Evolutionary conservation across 2,888 invertebrate genomes (phyloP), one percentile per base, ranked within the genome.

Genomic region (Neoascia interrupta): DNA sequence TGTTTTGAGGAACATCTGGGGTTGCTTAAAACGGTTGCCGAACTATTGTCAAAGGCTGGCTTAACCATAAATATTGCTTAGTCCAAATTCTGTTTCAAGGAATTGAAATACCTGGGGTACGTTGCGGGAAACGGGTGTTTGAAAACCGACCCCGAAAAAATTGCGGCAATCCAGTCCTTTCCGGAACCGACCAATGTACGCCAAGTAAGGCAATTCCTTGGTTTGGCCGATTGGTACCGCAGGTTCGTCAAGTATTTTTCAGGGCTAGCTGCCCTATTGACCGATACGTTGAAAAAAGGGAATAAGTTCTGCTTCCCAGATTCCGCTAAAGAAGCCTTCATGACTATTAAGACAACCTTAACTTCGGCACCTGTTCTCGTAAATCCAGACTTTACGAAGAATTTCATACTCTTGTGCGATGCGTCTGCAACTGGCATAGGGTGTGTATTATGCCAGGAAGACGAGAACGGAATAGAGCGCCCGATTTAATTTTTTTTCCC

Each of bases 181-280:
- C 41, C 21, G 3, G 15, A 19, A 19, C 41, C n/a, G n/a, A n/a
- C n/a, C n/a, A n/a, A n/a, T n/a, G n/a, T n/a, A n/a, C n/a, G n/a
- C 21, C 45, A 45, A 8, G 15, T 45, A 1, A 21, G 45, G 1
- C 26, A 26, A 5, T 45, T 45, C 5, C 13, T 45, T 0, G 45
- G 45, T 6, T 5, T 26, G 15, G 45, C 45, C 11, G 45, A 26
- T 2, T 45, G 23, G 26, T 45, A 26, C 8, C 21, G 45, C 5
- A 45, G 45, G 11, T 45, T 45, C 10, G 23, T n/a, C n/a, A n/a
- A n/a, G n/a, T n/a, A n/a, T 45, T 45, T 45, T 8, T 45, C 45
- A 4, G 10, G 23, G 4, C 13, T 45, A 11, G n/a, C 23, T 1
- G 2, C 13, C 13, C 23, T 2, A 5, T 3, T 45, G 4, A 23